Evolutionary conservation across 2,113 vertebrate species (phyloP), one percentile per base, ranked within the genome.

Genomic region (Thamnophis sirtalis): DNA sequence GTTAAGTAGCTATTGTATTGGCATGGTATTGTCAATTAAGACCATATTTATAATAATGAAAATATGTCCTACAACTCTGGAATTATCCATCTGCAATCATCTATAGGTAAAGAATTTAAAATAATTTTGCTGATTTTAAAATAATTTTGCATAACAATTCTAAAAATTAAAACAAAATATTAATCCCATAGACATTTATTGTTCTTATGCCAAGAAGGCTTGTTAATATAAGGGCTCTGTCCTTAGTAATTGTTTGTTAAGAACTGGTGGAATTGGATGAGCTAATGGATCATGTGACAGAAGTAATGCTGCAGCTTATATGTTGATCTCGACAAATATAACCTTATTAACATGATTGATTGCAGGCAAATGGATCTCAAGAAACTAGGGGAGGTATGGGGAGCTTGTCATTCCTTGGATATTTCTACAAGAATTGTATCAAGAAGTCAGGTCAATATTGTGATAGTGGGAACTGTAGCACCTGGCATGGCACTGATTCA

Each of bases 1-100:
- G 96, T 95, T 94, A 93, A 96, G 87, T 91, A 92, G 95, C 97
- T 96, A 97, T 97, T 93, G 95, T 95, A 96, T 97, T 93, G 96
- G 94, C 95, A 89, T 95, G 95, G 92, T 93, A 95, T 5, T 96
- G 96, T 92, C 96, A 96, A 95, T 95, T 96, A 95, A 94, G 96
- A 92, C 95, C 93, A 91, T 94, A 95, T 94, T 96, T 96, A 93
- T 94, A 93, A 91, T 92, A 88, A 89, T 93, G 0, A 89, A 86
- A 88, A 49, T 88, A 24, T 86, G 56, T 51, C 87, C 87, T 28
- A 1, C 28, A 88, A 93, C 89, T 8, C 51, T 28, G 88, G 85
- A 92, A 95, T 89, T 68, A 43, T 0, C 89, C 89, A 80, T 58
- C 38, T 95, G 87, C 28, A 17, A 49, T 53, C 86, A 51, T 43